Evolutionary conservation across 1,140 invertebrate species (phyloP).

Genomic region (Planococcus citri): DNA sequence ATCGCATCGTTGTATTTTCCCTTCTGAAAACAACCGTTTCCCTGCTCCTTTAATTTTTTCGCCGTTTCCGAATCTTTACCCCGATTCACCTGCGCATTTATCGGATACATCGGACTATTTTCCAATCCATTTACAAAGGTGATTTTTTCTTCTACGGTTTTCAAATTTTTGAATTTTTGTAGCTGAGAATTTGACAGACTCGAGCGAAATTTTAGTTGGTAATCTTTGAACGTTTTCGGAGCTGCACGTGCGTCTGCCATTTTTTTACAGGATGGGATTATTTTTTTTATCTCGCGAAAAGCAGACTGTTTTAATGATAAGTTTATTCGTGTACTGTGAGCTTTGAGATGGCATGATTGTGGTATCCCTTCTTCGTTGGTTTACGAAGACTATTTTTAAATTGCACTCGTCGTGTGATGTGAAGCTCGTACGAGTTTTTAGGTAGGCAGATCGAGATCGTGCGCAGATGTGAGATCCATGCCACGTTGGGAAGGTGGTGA

Average conservation of each 20-base stretch:
- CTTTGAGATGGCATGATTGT: too few relatives aligned
- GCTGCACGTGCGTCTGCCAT: background rate
- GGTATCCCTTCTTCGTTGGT: too few relatives aligned
- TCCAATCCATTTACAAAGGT: background rate
- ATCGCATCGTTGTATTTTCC: constrained; percentile 62
- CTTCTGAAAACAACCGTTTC: constrained; percentile 63
- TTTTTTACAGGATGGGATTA: background rate
- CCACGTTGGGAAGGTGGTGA: too few relatives aligned
- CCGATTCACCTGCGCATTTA: background rate
- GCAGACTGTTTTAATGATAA: too few relatives aligned
- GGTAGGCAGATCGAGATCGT: too few relatives aligned
- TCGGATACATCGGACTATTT: background rate
- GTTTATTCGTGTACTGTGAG: too few relatives aligned
- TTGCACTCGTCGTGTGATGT: background rate
- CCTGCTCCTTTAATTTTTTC: constrained; percentile 51
- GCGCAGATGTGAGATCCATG: too few relatives aligned
- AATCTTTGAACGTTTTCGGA: background rate
- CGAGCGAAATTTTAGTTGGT: background rate
- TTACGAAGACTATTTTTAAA: background rate
- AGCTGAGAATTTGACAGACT: background rate
- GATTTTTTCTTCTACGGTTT: background rate
- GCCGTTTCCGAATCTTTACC: constrained; percentile 51
- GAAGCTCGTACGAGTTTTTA: too few relatives aligned
- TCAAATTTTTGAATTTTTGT: background rate
- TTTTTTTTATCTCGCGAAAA: too few relatives aligned